Evolutionary conservation across 2,888 invertebrate genomes (phyloP), one percentile per base, ranked within the genome.

Genomic region (Tenthredo distinguenda): DNA sequence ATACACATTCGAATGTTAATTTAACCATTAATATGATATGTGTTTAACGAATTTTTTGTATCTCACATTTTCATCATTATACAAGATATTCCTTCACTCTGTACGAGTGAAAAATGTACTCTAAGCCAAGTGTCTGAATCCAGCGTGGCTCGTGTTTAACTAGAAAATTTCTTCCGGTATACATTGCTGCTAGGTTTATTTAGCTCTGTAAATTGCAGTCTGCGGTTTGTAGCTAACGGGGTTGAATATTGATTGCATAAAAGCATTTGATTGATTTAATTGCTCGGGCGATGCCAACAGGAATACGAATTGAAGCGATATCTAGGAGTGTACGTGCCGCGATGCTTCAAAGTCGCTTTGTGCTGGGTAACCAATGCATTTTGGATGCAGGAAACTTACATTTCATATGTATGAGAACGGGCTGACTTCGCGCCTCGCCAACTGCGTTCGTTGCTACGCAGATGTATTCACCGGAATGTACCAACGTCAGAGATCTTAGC

Each of bases 371-470:
- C 43, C 74, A 21, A 74, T 77, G 77, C 50, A 77, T 88, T 86
- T 68, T 68, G 77, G 40, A 21, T 65, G 43, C 26, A 84, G 87
- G 21, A 26, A 83, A 96, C 97, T 97, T 94, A 98, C 98, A 97
- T 93, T 97, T 95, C 88, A 98, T 96, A 92, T 95, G 96, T 82
- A 98, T 94, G 85, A 95, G 95, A 86, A 97, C 94, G 7, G 97
- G 96, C 84, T 96, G 95, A 91, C 98, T 98, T 88, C 96, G 95
- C 3, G 97, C 96, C 92, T 97, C 97, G 76, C 98, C 98, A 91
- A 98, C 97, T 1, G 96, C 94, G 92, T 98, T 98, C 86, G 95
- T 95, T 5, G 97, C 98, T 84, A 97, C 95, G 92, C 98, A 98
- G 43, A 97, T 95, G 93, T 98, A 98, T 85, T 96, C 95, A 2